Evolutionary conservation across 2,888 invertebrate species (phyloP), one percentile per base, ranked within the genome.

Genomic region (Morpho helenor): DNA sequence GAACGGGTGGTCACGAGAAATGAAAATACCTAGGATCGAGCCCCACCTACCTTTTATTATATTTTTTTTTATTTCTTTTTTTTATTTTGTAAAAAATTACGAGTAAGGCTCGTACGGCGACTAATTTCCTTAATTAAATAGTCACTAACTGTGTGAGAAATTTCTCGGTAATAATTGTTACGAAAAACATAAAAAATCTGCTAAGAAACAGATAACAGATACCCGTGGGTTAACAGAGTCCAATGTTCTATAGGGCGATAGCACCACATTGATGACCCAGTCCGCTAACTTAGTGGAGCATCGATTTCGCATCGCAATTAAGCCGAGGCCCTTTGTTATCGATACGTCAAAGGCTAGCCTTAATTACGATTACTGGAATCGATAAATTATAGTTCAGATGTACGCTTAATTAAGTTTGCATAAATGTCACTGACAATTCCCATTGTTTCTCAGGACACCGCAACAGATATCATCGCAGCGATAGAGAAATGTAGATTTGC

Each of bases 271-370:
- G 79, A 78, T 87, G 84, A 82, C 84, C 84, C 76, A 87, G 76
- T 82, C 74, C 75, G 75, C 79, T 84, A 87, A 87, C 87, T 86
- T 79, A 78, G 79, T 87, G 69, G 88, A 77, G 76, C 86, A 87
- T 88, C 87, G 73, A 75, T 77, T 77, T 75, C 73, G 75, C 80
- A 79, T 77, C 74, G 79, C 79, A 87, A 87, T 87, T 87, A 87
- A 84, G 65, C 63, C 50, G 56, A 59, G 62, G 52, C 62, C 70
- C 69, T 69, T 67, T 69, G 68, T 68, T 68, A 68, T 68, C 68
- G 66, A 65, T 57, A 61, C 67, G 68, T 68, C 68, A 68, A 66
- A 67, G 67, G 66, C 64, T 67, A 66, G 56, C 59, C 67, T 68
- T 68, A 68, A 68, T 68, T 68, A 67, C 68, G 67, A 66, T 67